phyloP scores from a whole-genome alignment of 37 sponge, comb jelly and placozoan species.

The Halisarca cf. caerulea region DNA sequence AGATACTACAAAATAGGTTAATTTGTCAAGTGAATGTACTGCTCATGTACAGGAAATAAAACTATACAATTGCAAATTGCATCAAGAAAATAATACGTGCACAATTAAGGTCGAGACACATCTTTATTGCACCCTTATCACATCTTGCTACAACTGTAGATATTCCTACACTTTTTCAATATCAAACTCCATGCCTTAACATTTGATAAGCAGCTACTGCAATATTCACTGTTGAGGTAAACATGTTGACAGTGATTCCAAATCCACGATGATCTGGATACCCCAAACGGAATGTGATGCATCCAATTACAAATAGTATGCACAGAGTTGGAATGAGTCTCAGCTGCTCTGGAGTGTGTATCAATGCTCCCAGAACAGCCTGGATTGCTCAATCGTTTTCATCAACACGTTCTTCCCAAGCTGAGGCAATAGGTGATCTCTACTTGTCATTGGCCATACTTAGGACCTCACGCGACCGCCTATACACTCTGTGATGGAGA shows the following conservation, averaged over 20 bases:
- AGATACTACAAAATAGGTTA: too few species aligned
- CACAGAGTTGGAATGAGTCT: conserved; percentile 51
- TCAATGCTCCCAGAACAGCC: conserved; percentile 19
- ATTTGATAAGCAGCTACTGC: background rate
- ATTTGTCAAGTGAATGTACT: too few species aligned
- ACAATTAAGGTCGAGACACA: too few species aligned
- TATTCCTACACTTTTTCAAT: too few species aligned
- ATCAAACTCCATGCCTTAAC: background rate
- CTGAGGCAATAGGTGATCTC: conserved; percentile 36
- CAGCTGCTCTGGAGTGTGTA: conserved; percentile 46
- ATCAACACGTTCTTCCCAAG: conserved; percentile 43
- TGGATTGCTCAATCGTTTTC: too few species aligned
- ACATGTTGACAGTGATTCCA: conserved; percentile 51
- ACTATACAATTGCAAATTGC: too few species aligned
- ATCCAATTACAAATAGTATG: conserved; percentile 35
- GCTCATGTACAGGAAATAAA: too few species aligned
- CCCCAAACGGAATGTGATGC: conserved; percentile 53
- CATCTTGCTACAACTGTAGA: too few species aligned
- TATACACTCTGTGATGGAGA: background rate
- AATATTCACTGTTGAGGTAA: background rate
- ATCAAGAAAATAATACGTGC: too few species aligned
- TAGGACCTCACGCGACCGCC: background rate
- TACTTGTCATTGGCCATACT: conserved; percentile 44
- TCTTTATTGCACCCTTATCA: too few species aligned
- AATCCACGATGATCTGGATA: conserved; percentile 51